These are phyloP conservation scores for Passerina amoena DNA, from an alignment of 2,113 vertebrate species.

Conservation along the genomic window DNA sequence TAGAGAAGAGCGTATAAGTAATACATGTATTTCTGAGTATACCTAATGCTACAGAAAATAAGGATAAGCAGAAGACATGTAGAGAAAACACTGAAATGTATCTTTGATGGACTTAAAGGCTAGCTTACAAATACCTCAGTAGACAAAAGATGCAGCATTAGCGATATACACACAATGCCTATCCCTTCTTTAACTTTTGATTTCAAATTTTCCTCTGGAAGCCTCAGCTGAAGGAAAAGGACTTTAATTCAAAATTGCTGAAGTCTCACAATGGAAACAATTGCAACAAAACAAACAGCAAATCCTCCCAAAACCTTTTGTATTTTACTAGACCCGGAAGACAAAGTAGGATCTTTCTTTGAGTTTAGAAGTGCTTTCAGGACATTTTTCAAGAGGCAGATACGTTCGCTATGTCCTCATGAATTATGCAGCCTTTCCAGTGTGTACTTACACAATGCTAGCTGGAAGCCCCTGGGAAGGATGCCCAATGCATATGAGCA, in stretches of 20 bases:
- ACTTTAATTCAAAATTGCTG: neutral
- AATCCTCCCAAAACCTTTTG: neutral
- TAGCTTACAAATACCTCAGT: neutral
- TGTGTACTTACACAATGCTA: neutral
- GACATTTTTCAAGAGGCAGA: neutral
- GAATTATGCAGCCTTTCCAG: neutral
- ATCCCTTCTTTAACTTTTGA: neutral
- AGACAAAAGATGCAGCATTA: neutral
- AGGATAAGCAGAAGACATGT: neutral
- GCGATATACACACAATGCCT: neutral
- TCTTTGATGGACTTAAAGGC: neutral
- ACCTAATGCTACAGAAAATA: neutral
- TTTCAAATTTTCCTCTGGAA: neutral
- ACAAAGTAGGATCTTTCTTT: neutral
- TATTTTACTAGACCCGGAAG: neutral
- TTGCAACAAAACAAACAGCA: neutral
- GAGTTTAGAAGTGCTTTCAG: neutral
- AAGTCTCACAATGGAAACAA: neutral
- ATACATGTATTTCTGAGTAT: neutral
- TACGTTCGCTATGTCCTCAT: neutral
- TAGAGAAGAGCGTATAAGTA: neutral
- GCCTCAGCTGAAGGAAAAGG: neutral
- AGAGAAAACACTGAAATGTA: neutral
- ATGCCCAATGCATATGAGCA: neutral
- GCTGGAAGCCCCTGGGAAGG: constrained; percentile 1